phyloP scores from a whole-genome alignment of 2,888 invertebrate species.

The Venustoraphidia nigricollis region DNA sequence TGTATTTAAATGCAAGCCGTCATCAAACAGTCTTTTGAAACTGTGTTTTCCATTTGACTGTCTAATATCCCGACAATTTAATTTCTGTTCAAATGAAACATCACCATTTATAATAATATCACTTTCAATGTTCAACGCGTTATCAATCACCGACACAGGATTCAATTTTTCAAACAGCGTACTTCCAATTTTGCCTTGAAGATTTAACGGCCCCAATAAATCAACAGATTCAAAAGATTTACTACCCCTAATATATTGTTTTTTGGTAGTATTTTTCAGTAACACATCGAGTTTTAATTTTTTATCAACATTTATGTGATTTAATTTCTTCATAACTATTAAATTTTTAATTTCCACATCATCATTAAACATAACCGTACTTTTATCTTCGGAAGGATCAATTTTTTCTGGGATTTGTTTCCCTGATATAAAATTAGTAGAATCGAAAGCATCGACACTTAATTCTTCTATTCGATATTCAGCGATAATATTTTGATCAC shows the following conservation, averaged over 20 bases:
- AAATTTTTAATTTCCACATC: conserved; percentile 26
- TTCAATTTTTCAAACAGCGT: conserved; percentile 25
- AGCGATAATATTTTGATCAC: conserved; percentile 31
- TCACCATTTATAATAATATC: conserved; percentile 29
- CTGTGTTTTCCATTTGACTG: conserved; percentile 17
- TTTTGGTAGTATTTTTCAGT: conserved; percentile 22
- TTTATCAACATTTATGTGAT: conserved; percentile 29
- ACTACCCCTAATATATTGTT: conserved; percentile 28
- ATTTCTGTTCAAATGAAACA: conserved; percentile 27
- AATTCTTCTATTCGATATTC: conserved; percentile 22
- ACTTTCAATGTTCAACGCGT: conserved; percentile 27
- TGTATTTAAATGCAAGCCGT: conserved; percentile 23
- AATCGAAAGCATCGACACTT: conserved; percentile 18
- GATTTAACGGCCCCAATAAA: conserved; percentile 27
- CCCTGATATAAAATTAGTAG: conserved; percentile 12
- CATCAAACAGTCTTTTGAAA: conserved; percentile 19
- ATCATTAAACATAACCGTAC: conserved; percentile 26
- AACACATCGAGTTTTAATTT: conserved; percentile 28
- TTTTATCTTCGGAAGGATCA: conserved; percentile 20
- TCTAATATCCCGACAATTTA: conserved; percentile 23
- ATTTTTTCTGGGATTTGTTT: conserved; percentile 19
- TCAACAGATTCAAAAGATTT: conserved; percentile 30
- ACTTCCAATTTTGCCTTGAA: conserved; percentile 31
- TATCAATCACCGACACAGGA: conserved; percentile 28
- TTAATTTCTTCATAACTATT: conserved; percentile 26